Evolutionary conservation across 2,797 vertebrate genomes (phyloP).

Genomic region (Sebastes reedi): DNA sequence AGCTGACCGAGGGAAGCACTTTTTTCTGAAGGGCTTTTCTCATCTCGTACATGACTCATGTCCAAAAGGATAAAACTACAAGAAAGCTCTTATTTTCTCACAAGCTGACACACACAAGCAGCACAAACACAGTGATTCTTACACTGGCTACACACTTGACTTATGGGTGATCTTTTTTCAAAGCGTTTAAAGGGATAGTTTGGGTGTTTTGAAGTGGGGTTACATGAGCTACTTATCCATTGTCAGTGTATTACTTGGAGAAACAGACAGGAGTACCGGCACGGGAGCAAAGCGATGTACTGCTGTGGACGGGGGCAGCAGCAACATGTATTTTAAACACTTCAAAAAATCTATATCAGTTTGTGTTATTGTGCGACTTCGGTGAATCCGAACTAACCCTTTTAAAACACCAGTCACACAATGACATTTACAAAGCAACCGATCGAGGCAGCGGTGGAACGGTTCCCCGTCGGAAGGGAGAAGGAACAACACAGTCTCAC

Average conservation of each 20-base stretch:
- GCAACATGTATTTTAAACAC: no score
- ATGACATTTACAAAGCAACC: no score
- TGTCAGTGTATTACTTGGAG: background rate
- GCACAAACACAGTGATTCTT: background rate
- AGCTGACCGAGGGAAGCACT: background rate
- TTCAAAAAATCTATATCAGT: no score
- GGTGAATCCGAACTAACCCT: no score
- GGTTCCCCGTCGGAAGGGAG: no score
- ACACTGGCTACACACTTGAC: conserved; percentile 10
- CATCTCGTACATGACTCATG: conserved; percentile 11
- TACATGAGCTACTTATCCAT: background rate
- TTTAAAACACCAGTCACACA: no score
- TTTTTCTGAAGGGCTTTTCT: background rate
- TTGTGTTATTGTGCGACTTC: no score
- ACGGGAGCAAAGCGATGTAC: background rate
- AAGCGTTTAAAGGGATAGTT: background rate
- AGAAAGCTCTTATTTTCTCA: background rate
- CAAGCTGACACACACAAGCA: background rate
- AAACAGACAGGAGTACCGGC: background rate
- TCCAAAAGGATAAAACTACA: conserved; percentile 17
- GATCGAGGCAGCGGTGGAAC: no score
- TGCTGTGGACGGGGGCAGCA: background rate
- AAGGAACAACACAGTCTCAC: no score
- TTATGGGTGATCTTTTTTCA: conserved; percentile 3
- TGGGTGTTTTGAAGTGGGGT: background rate